A percentile compares a stretch with the other conserved stretches of the same genome.
phyloP scores from a whole-genome alignment of 1,140 invertebrate genomes.

The Apis mellifera region DNA sequence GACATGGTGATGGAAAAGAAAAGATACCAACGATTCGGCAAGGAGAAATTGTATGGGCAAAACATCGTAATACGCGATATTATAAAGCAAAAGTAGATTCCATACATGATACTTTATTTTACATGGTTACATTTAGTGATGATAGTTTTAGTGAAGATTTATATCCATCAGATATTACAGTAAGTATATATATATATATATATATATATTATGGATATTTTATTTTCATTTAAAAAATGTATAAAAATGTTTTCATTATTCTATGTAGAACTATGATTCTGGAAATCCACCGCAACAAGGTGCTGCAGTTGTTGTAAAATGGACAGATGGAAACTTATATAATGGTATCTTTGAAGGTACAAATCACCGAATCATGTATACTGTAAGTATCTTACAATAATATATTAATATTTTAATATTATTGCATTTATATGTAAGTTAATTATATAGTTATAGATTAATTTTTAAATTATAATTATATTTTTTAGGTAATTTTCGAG shows the following conservation, averaged over 20 bases:
- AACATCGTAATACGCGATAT: conserved; percentile 85
- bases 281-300: conserved; percentile 78
- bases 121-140: conserved; percentile 86
- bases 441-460: background rate
- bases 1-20: conserved; percentile 75
- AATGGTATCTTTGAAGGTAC: conserved; percentile 83
- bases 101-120: conserved; percentile 81
- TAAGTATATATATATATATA: conserved; percentile 64
- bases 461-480: conserved; percentile 13
- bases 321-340: conserved; percentile 84
- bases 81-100: conserved; percentile 83
- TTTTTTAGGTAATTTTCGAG: conserved; percentile 80
- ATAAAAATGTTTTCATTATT: background rate
- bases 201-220: background rate
- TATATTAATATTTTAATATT: background rate
- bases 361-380: conserved; percentile 81
- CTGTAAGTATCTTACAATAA: conserved; percentile 76
- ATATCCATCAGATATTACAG: conserved; percentile 81
- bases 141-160: conserved; percentile 85
- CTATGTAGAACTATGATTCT: conserved; percentile 72
- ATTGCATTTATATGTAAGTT: background rate
- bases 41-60: conserved; percentile 83
- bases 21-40: conserved; percentile 73
- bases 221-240: background rate
- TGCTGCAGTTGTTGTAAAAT: conserved; percentile 81